These are phyloP conservation scores for Psilopsiagon aymara DNA, from an alignment of 2,113 vertebrate genomes.

Conservation along the genomic window DNA sequence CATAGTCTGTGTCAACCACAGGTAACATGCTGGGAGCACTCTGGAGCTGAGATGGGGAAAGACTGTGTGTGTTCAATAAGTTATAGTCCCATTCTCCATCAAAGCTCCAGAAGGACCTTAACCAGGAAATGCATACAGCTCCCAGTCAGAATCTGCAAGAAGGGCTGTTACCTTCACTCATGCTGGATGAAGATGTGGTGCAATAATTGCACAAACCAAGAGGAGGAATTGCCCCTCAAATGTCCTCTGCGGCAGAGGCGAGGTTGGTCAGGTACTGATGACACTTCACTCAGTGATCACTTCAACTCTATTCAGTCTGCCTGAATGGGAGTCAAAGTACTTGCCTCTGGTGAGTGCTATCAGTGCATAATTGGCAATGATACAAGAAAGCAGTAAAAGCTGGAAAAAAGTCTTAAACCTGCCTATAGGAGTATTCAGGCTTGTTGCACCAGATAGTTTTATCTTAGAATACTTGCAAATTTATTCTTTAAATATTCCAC, in stretches of 20 bases:
- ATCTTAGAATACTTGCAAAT: not conserved
- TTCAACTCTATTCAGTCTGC: not conserved
- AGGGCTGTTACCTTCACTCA: not conserved
- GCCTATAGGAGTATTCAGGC: not conserved
- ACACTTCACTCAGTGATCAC: not conserved
- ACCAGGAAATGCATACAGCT: not conserved
- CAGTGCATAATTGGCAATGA: not conserved
- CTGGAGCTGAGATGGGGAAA: not conserved
- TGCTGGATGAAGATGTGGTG: not conserved
- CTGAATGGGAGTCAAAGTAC: not conserved
- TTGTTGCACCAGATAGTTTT: not conserved
- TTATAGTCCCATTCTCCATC: rapidly evolving
- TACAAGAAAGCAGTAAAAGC: not conserved
- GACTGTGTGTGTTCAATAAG: not conserved
- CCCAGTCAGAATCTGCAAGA: not conserved
- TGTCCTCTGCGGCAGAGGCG: not conserved
- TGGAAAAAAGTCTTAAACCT: not conserved
- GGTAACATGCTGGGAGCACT: rapidly evolving
- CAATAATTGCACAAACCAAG: not conserved
- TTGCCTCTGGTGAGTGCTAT: not conserved
- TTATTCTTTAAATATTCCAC: not conserved
- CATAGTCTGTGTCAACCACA: not conserved
- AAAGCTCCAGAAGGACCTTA: not conserved
- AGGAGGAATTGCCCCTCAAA: not conserved
- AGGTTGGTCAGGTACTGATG: not conserved